Percentiles rank a stretch among this genome's conserved stretches.
Evolutionary conservation across 2,888 invertebrate species (phyloP).

Genomic region (Chrysotoxum bicinctum): DNA sequence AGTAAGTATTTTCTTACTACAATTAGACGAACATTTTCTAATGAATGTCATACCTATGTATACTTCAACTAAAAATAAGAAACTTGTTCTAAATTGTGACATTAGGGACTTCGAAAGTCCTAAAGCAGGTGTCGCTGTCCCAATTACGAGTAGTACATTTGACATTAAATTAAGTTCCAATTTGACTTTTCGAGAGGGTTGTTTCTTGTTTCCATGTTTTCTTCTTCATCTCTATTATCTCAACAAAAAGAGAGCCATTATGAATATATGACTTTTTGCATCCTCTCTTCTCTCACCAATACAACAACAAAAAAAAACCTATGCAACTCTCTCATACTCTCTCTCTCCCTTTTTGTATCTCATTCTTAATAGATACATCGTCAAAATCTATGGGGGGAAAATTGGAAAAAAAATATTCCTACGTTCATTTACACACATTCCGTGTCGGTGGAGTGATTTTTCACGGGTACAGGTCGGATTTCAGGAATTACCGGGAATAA

Average conservation of each 20-base stretch:
- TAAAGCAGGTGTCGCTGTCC: conserved; percentile 66
- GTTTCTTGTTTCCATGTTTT: conserved; percentile 67
- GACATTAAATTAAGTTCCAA: conserved; percentile 58
- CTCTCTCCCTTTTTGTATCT: conserved; percentile 18
- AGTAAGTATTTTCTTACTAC: not conserved
- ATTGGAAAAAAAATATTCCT: conserved; percentile 72
- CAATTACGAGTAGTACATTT: conserved; percentile 69
- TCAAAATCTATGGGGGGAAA: conserved; percentile 60
- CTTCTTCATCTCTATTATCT: conserved; percentile 20
- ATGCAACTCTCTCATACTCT: conserved; percentile 1
- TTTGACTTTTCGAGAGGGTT: conserved; percentile 62
- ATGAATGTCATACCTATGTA: too few species aligned
- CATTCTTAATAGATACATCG: conserved; percentile 58
- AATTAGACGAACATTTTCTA: not conserved
- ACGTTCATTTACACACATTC: conserved; percentile 73
- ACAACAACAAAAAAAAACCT: not conserved
- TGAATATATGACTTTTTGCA: not conserved
- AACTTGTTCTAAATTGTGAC: not conserved
- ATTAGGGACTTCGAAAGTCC: conserved; percentile 9
- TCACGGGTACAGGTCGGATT: conserved; percentile 66
- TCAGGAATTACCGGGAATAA: conserved; percentile 59
- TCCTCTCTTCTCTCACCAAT: conserved; percentile 5
- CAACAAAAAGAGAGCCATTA: not conserved
- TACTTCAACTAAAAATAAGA: too few species aligned
- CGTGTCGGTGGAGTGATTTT: conserved; percentile 73